A percentile compares a stretch with the other conserved stretches of the same genome.
Conservation (phyloP, 2,113 vertebrate species). For the Myodes glareolus region DNA sequence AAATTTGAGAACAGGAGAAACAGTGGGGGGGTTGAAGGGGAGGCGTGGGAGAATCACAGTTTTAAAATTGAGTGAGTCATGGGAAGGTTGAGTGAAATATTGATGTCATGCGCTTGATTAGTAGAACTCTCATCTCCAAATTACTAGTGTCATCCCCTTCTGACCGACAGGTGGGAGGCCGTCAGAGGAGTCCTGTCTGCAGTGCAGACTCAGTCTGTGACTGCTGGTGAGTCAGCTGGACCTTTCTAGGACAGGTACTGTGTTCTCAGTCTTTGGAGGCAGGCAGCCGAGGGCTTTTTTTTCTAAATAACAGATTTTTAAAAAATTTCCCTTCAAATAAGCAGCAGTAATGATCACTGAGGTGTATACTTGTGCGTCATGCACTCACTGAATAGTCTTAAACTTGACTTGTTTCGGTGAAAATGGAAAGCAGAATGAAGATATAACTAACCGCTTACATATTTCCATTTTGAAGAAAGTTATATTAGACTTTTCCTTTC, state of each 20-base stretch:
- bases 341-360: neutral
- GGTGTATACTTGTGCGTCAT: neutral
- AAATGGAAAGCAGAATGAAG: neutral
- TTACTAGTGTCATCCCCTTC: neutral
- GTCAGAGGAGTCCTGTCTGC: neutral
- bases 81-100: constrained; percentile 16
- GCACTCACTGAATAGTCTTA: neutral
- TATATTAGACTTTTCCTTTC: neutral
- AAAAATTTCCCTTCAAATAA: neutral
- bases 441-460: neutral
- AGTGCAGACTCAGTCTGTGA: neutral
- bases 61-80: constrained; percentile 39
- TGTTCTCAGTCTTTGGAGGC: constrained; percentile 22
- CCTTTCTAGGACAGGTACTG: neutral
- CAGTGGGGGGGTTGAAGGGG: neutral
- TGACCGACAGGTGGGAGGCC: neutral
- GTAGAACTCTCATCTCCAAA: neutral
- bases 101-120: neutral
- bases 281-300: neutral
- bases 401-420: neutral
- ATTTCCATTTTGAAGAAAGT: constrained; percentile 37
- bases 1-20: constrained; percentile 2
- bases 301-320: neutral
- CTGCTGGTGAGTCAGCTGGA: neutral
- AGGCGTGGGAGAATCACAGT: neutral